Conservation (phyloP, 2,113 vertebrate species). For the Heterochromis multidens region DNA sequence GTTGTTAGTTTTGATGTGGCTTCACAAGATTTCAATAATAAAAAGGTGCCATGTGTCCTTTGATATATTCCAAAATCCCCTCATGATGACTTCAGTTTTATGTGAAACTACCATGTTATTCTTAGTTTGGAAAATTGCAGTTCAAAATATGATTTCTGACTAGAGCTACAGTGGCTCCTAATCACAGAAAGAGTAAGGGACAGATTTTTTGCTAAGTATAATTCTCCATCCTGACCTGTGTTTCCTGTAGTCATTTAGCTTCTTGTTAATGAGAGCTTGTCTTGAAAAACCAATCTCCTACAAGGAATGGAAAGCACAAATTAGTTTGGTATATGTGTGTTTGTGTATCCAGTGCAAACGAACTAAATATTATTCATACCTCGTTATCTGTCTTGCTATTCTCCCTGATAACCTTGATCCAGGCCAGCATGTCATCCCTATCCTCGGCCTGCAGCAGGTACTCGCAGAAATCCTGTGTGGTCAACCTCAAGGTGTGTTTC, state of each 20-base stretch:
- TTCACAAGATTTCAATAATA: neutral
- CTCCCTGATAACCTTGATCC: slow-evolving; percentile 94
- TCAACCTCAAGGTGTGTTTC: slow-evolving; percentile 93
- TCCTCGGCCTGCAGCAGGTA: slow-evolving; percentile 98
- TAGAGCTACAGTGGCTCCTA: neutral
- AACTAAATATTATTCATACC: slow-evolving; percentile 71
- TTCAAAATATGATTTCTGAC: neutral
- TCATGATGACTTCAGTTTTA: neutral
- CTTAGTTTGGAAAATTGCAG: neutral
- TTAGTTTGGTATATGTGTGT: neutral
- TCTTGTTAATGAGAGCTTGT: slow-evolving; percentile 96
- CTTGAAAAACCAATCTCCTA: slow-evolving; percentile 92
- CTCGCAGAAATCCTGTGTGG: slow-evolving; percentile 97
- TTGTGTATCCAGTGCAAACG: neutral
- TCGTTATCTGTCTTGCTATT: slow-evolving; percentile 95
- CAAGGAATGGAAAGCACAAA: neutral
- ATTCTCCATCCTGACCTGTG: slow-evolving; percentile 64
- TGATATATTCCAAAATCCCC: neutral
- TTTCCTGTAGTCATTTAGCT: slow-evolving; percentile 95
- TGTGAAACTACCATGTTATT: neutral
- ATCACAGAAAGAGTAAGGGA: neutral
- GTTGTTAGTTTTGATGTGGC: neutral
- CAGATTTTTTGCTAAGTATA: neutral
- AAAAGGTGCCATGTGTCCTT: neutral
- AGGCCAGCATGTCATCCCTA: slow-evolving; percentile 95